Percentiles rank a stretch among this genome's conserved stretches.
These are phyloP conservation scores for Epinotia ramella DNA, from an alignment of 2,888 invertebrate species.

Conservation along the genomic window DNA sequence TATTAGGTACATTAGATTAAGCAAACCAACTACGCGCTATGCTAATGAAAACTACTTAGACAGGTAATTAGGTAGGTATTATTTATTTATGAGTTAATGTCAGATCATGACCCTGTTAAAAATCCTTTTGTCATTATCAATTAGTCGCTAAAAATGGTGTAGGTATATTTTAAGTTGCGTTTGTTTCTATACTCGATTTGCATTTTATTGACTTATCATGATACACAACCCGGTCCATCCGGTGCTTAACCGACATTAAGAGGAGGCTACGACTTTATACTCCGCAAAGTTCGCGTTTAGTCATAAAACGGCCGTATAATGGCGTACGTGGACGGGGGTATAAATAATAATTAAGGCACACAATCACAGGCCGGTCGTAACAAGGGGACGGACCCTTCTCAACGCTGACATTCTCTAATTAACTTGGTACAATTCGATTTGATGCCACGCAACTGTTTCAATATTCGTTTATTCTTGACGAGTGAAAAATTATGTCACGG, in stretches of 20 bases:
- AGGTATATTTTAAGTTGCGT: neutral
- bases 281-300: slow-evolving; percentile 42
- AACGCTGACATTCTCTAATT: slow-evolving; percentile 71
- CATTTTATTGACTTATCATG: slow-evolving; percentile 39
- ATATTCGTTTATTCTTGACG: slow-evolving; percentile 63
- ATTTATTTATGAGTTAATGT: slow-evolving; percentile 26
- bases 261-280: slow-evolving; percentile 29
- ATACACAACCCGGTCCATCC: slow-evolving; percentile 30
- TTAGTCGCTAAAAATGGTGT: neutral
- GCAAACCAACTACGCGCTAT: slow-evolving; percentile 28
- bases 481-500: slow-evolving; percentile 44
- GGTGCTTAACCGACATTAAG: slow-evolving; percentile 32
- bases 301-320: slow-evolving; percentile 45
- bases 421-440: slow-evolving; percentile 76
- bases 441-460: slow-evolving; percentile 67
- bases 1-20: slow-evolving; percentile 22
- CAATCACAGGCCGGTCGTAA: slow-evolving; percentile 54
- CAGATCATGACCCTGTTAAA: slow-evolving; percentile 11
- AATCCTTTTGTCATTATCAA: neutral
- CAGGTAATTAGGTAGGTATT: slow-evolving; percentile 28
- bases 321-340: slow-evolving; percentile 45
- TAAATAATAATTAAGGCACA: slow-evolving; percentile 63
- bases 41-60: slow-evolving; percentile 26
- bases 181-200: slow-evolving; percentile 26
- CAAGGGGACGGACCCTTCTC: slow-evolving; percentile 63